Conservation (phyloP, 2,888 invertebrate species). For the Folsomia manolachei region DNA sequence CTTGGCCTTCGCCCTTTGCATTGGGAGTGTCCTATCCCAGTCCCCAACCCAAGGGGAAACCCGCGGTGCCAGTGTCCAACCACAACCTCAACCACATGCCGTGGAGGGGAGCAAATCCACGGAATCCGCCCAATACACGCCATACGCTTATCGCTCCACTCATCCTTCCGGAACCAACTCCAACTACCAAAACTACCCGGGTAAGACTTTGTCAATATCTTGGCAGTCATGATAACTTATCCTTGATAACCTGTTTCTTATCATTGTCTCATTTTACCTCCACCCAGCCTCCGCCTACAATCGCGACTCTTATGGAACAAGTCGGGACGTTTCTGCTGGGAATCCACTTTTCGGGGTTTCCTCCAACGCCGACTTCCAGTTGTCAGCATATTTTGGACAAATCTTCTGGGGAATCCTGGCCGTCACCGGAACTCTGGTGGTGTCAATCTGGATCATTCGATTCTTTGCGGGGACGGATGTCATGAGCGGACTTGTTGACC, state of each 20-base stretch:
- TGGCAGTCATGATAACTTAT: not conserved
- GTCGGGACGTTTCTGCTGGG: slow-evolving; percentile 22
- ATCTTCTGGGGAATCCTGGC: slow-evolving; percentile 41
- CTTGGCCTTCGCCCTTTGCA: no score
- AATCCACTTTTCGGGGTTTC: slow-evolving; percentile 40
- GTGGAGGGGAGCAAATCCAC: not conserved
- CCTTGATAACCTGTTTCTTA: not conserved
- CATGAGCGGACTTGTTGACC: slow-evolving; percentile 40
- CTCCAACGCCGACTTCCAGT: slow-evolving; percentile 41
- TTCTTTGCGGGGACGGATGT: slow-evolving; percentile 35
- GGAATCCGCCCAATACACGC: no score
- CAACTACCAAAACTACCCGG: not conserved
- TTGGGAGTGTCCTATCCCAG: not conserved
- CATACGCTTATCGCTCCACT: not conserved
- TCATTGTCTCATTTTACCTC: no score
- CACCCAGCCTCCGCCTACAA: slow-evolving; percentile 13
- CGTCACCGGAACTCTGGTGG: slow-evolving; percentile 25
- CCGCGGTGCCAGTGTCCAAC: not conserved
- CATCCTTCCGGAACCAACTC: not conserved
- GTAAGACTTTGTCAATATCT: not conserved
- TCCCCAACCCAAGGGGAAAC: no score
- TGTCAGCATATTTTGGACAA: slow-evolving; percentile 47
- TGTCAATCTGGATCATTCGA: slow-evolving; percentile 30
- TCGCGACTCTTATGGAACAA: slow-evolving; percentile 27
- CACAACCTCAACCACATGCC: not conserved